Evolutionary conservation across 2,888 invertebrate species (phyloP), one percentile per base, ranked within the genome.

Genomic region (Conistra vaccinii): DNA sequence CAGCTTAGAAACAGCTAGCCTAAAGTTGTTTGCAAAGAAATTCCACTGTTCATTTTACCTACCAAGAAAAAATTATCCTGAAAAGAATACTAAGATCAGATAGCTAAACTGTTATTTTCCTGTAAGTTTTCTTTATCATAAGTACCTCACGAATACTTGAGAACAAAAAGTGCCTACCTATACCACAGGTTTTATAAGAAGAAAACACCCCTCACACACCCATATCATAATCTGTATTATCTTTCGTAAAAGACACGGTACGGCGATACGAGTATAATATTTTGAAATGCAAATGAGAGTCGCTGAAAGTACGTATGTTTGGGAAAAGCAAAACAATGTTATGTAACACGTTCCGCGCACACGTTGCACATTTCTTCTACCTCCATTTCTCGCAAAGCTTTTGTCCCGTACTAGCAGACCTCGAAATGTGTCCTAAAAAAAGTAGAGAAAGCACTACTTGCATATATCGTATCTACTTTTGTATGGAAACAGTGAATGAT

Each of bases 241-340:
- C 75, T 69, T 78, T 71, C 51, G 53, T 62, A 70, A 75, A 79
- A 75, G 71, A 78, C 51, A 65, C 65, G 62, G 72, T 62, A 68
- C 57, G 58, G 75, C 51, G 63, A 69, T 74, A 70, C 62, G 60
- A 78, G 81, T 81, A 68, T 80, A 74, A 82, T 75, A 78, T 83
- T 85, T 85, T 81, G 68, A 81, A 78, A 86, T 83, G 85, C 78
- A 86, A 87, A 86, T 83, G 77, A 72, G 74, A 63, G 23, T 62
- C 58, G 76, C 76, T 72, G 74, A 76, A 73, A 83, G 76, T 82
- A 84, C 73, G 73, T 73, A 73, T 80, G 83, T 74, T 86, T 79
- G 69, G 69, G 79, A 73, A 82, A 80, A 88, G 76, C 79, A 83
- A 80, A 88, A 87, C 83, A 80, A 65, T 78, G 83, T 87, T 83